Evolutionary conservation across 2,797 vertebrate genomes (phyloP).

Genomic region (Thaleichthys pacificus): DNA sequence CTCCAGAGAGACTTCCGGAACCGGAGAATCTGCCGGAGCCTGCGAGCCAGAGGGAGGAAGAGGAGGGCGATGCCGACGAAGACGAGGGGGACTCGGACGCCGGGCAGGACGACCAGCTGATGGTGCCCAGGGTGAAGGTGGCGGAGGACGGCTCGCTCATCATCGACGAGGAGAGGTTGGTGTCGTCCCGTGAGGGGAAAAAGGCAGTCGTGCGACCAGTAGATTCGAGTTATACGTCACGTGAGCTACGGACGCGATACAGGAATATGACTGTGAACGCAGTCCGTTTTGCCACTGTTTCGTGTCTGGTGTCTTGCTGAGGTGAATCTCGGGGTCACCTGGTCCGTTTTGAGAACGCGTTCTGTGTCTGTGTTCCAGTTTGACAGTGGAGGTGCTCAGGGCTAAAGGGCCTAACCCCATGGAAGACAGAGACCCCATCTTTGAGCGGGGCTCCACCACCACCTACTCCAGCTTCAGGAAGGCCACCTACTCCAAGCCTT

Average conservation of each 20-base stretch:
- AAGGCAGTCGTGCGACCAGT: too few relatives aligned
- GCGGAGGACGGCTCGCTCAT: conserved; percentile 97
- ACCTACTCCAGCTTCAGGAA: conserved; percentile 97
- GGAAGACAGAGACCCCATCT: conserved; percentile 90
- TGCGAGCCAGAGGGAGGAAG: conserved; percentile 54
- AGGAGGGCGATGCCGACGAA: conserved; percentile 58
- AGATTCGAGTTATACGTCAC: too few relatives aligned
- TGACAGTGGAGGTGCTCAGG: conserved; percentile 93
- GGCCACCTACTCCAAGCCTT: conserved; percentile 85
- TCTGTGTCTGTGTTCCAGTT: conserved; percentile 71
- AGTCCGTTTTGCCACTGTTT: too few relatives aligned
- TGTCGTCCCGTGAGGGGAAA: not conserved
- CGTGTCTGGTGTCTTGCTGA: too few relatives aligned
- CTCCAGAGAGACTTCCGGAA: conserved; percentile 46
- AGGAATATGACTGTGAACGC: too few relatives aligned
- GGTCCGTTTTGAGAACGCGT: not conserved
- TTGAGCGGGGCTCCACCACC: conserved; percentile 95
- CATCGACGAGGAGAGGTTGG: conserved; percentile 94
- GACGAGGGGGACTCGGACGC: conserved; percentile 63
- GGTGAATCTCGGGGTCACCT: not conserved
- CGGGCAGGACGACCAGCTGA: conserved; percentile 75
- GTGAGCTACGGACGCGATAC: too few relatives aligned
- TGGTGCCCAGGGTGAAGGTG: conserved; percentile 95
- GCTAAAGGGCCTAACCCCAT: conserved; percentile 86
- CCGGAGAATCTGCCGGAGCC: conserved; percentile 42